These are phyloP conservation scores for Drosophila subpulchrella DNA, from an alignment of 1,140 invertebrate species.

Conservation along the genomic window DNA sequence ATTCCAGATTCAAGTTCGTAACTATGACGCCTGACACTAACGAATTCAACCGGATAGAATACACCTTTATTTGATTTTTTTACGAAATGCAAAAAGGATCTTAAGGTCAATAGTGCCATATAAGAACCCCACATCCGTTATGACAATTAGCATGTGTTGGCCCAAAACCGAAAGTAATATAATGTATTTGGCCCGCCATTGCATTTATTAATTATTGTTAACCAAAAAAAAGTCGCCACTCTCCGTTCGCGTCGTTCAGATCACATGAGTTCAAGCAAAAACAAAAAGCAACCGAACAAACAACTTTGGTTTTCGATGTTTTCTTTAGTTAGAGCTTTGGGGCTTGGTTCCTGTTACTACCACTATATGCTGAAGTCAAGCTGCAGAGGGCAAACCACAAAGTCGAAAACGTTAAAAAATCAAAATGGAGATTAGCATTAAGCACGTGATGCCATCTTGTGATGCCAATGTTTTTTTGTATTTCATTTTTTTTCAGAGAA, in stretches of 20 bases:
- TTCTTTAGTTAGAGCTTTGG: slow-evolving; percentile 36
- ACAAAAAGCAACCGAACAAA: slow-evolving; percentile 48
- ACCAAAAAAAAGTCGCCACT: slow-evolving; percentile 49
- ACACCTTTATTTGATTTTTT: slow-evolving; percentile 2
- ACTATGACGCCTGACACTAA: slow-evolving; percentile 16
- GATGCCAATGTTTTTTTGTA: slow-evolving; percentile 33
- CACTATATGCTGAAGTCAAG: background rate
- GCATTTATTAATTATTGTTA: slow-evolving; percentile 62
- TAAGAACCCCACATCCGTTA: slow-evolving; percentile 30
- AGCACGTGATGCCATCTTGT: slow-evolving; percentile 68
- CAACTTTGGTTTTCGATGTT: slow-evolving; percentile 51
- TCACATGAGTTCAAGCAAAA: slow-evolving; percentile 60
- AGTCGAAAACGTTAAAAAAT: slow-evolving; percentile 26
- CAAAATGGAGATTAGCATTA: slow-evolving; percentile 43
- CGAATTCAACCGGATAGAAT: slow-evolving; percentile 26
- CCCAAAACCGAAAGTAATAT: slow-evolving; percentile 26
- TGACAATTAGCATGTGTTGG: slow-evolving; percentile 61
- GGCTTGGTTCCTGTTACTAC: slow-evolving; percentile 43
- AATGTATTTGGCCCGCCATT: slow-evolving; percentile 44
- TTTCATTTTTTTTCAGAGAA: slow-evolving; percentile 19
- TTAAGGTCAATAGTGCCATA: slow-evolving; percentile 11
- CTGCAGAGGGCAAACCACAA: slow-evolving; percentile 8
- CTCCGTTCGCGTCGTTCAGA: slow-evolving; percentile 19
- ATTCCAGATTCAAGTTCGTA: slow-evolving; percentile 21
- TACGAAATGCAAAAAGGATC: background rate